Evolutionary conservation across 2,113 vertebrate species (phyloP).

Genomic region (Crypturellus undulatus): DNA sequence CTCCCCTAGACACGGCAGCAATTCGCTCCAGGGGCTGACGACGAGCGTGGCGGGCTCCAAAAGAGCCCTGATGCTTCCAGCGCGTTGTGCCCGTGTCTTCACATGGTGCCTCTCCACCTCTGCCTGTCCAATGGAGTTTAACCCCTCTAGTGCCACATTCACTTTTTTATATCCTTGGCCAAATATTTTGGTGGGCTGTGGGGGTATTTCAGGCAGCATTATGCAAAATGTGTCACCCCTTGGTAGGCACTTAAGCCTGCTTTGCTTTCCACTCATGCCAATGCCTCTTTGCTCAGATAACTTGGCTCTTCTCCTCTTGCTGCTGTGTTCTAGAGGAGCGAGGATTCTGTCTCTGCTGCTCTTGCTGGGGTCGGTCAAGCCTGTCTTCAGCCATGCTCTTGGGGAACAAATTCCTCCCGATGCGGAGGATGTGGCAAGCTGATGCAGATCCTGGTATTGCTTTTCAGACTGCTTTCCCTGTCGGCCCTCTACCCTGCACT

Average conservation of each 20-base stretch:
- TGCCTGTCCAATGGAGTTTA: background rate
- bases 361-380: rapidly evolving
- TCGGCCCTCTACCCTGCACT: background rate
- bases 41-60: background rate
- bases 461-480: background rate
- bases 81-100: background rate
- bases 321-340: background rate
- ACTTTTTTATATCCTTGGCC: background rate
- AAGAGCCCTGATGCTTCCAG: background rate
- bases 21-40: background rate
- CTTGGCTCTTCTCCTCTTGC: background rate
- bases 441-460: background rate
- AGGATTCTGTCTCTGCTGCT: background rate
- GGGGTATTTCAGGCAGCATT: background rate
- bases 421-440: background rate
- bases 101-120: background rate
- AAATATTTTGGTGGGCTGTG: background rate
- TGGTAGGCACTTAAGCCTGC: background rate
- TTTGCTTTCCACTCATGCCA: background rate
- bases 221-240: rapidly evolving
- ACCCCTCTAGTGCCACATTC: rapidly evolving
- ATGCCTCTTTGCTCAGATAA: rapidly evolving
- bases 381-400: background rate
- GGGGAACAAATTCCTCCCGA: background rate
- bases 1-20: background rate